Percentiles rank a stretch among this genome's conserved stretches.
These are phyloP conservation scores for Solea solea DNA, from an alignment of 2,113 vertebrate species.

Conservation along the genomic window DNA sequence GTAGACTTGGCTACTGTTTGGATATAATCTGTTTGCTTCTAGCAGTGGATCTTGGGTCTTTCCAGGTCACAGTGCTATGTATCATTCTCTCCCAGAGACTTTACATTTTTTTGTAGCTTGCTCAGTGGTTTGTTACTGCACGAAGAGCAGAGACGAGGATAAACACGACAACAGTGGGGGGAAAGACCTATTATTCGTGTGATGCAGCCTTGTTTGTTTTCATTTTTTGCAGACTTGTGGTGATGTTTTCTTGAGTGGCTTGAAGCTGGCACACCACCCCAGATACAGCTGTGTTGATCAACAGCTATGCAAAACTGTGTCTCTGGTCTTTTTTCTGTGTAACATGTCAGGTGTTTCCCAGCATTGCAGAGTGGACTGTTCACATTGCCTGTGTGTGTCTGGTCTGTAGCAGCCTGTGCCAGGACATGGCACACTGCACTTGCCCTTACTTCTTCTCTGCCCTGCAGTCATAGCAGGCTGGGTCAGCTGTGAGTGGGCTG, in stretches of 20 bases:
- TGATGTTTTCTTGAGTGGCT: neutral
- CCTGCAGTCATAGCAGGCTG: conserved; percentile 6
- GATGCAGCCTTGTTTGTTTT: conserved; percentile 8
- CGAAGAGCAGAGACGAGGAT: neutral
- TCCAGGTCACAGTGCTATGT: neutral
- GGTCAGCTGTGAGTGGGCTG: conserved; percentile 41
- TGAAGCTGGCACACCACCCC: neutral
- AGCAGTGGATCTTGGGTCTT: conserved; percentile 1
- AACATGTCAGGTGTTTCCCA: conserved; percentile 22
- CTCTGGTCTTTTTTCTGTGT: conserved; percentile 13
- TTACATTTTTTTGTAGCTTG: conserved; percentile 13
- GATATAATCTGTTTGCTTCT: conserved; percentile 2
- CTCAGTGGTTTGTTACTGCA: conserved; percentile 2
- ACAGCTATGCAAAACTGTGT: neutral
- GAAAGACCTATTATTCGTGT: neutral
- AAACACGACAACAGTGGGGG: conserved; percentile 6
- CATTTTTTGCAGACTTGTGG: conserved; percentile 3
- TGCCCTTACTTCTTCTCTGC: conserved; percentile 7
- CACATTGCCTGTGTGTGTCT: conserved; percentile 7
- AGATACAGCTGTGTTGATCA: neutral
- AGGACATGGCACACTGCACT: conserved; percentile 8
- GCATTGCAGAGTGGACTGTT: neutral
- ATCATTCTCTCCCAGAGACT: neutral
- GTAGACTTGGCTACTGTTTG: conserved; percentile 1
- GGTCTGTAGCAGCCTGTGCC: conserved; percentile 14